Base-by-base conservation (phyloP, 2,113 vertebrate genomes). In the Muscicapa adusta region DNA sequence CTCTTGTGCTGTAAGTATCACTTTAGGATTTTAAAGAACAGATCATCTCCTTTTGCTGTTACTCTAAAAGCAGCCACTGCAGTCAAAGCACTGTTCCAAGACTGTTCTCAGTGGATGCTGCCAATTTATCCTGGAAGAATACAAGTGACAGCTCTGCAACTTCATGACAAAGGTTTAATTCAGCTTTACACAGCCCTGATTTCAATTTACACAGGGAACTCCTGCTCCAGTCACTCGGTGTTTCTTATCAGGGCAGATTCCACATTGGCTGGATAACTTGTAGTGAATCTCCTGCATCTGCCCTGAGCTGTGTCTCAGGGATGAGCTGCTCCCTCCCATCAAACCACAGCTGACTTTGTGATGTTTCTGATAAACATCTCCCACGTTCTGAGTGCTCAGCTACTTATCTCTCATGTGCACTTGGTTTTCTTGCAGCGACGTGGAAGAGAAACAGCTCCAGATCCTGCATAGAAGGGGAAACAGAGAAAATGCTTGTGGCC, bases 161-260 rank as follows among this genome's bases (percentile, higher is more conserved):
- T 54, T 5, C 4, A 2, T 78, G 78, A 66, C 85, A 90, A 74
- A 93, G 68, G 67, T 88, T 93, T 83, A 70, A 88, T 91, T 94
- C 71, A 73, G 43, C 74, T 91, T 84, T 72, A 51, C 76, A 40
- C 12, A 60, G 53, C 34, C 40, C 42, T 60, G 74, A 79, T 83
- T 91, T 88, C 85, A 93, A 57, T 89, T 95, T 78, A 87, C 76
- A 72, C 57, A 45, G 75, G 83, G 71, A 82, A 93, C 89, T 54
- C 47, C 67, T 70, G 62, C 58, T 91, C 58, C 81, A 91, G 71
- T 58, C 50, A 76, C 54, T 54, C 18, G 4, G 23, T 38, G 9
- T 72, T 94, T 92, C 81, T 91, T 96, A 78, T 79, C 84, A 8
- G 14, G 66, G 89, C 23, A 80, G 70, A 94, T 95, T 66, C 88